phyloP scores from a whole-genome alignment of 2,797 vertebrate species.

The Ptychadena robeensis region DNA sequence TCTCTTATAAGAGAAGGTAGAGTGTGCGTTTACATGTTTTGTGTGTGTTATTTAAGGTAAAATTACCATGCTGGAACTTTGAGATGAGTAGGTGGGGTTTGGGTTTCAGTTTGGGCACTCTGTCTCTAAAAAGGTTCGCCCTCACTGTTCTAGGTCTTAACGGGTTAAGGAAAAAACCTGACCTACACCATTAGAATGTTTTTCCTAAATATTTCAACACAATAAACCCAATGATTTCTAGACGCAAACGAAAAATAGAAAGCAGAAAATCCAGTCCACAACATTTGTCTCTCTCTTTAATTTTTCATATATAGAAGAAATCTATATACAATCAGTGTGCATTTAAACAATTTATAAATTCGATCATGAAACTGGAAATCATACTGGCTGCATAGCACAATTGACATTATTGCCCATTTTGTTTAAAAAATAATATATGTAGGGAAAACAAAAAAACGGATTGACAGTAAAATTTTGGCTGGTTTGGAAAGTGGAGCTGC shows the following conservation, averaged over 20 bases:
- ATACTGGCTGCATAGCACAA: conserved; percentile 97
- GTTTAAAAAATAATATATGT: conserved; percentile 67
- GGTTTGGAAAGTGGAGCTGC: conserved; percentile 69
- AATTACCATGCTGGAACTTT: too few relatives aligned
- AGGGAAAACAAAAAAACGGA: conserved; percentile 76
- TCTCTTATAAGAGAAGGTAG: too few relatives aligned
- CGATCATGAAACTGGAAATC: conserved; percentile 84
- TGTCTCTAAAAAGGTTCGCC: too few relatives aligned
- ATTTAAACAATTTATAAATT: conserved; percentile 89
- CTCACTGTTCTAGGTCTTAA: too few relatives aligned
- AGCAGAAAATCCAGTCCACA: conserved; percentile 74
- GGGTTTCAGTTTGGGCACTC: too few relatives aligned
- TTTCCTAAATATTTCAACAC: too few relatives aligned
- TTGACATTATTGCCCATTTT: conserved; percentile 92
- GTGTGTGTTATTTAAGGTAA: too few relatives aligned
- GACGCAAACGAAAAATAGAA: conserved; percentile 25
- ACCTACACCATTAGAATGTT: too few relatives aligned
- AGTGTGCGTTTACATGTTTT: too few relatives aligned
- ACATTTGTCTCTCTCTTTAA: conserved; percentile 95
- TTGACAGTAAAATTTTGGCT: conserved; percentile 74
- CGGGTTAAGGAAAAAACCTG: too few relatives aligned
- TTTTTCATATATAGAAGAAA: conserved; percentile 93
- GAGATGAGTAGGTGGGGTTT: too few relatives aligned
- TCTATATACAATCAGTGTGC: conserved; percentile 93
- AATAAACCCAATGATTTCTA: too few relatives aligned